These are phyloP conservation scores for Karalla daura DNA, from an alignment of 2,797 vertebrate species.

Conservation along the genomic window DNA sequence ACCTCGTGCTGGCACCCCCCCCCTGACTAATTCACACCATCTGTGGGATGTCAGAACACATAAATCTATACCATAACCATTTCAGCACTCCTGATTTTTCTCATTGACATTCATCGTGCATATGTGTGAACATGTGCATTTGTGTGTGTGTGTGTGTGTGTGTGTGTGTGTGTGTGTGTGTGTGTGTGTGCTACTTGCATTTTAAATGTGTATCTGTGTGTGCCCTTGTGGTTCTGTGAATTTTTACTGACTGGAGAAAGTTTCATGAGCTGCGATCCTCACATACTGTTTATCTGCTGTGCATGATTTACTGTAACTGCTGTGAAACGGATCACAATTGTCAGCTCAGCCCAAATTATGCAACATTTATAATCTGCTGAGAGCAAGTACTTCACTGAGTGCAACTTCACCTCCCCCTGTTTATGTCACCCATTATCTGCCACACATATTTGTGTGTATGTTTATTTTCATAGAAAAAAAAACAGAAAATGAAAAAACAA, in stretches of 20 bases:
- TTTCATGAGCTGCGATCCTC: conserved; percentile 24
- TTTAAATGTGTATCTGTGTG: conserved; percentile 18
- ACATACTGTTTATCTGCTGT: conserved; percentile 34
- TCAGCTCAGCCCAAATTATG: conserved; percentile 46
- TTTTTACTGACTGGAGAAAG: conserved; percentile 13
- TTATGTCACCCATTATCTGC: conserved; percentile 5
- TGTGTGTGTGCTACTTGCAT: conserved; percentile 25
- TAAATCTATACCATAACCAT: conserved; percentile 77
- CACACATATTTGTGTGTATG: neutral
- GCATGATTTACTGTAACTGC: conserved; percentile 40
- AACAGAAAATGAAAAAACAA: too few species aligned
- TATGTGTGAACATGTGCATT: neutral
- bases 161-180: conserved; percentile 5
- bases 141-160: conserved; percentile 10
- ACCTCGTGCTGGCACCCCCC: conserved; percentile 71
- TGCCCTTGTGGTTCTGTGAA: conserved; percentile 19
- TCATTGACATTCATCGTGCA: conserved; percentile 54
- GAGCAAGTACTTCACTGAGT: conserved; percentile 13
- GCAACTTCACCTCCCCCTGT: neutral
- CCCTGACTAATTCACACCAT: conserved; percentile 79
- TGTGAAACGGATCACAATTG: conserved; percentile 31
- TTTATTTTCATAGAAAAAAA: neutral
- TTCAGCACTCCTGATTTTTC: conserved; percentile 41
- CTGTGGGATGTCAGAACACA: conserved; percentile 77
- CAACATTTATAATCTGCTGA: conserved; percentile 42